phyloP scores from a whole-genome alignment of 1,140 invertebrate genomes.

The Macrosteles quadrilineatus region DNA sequence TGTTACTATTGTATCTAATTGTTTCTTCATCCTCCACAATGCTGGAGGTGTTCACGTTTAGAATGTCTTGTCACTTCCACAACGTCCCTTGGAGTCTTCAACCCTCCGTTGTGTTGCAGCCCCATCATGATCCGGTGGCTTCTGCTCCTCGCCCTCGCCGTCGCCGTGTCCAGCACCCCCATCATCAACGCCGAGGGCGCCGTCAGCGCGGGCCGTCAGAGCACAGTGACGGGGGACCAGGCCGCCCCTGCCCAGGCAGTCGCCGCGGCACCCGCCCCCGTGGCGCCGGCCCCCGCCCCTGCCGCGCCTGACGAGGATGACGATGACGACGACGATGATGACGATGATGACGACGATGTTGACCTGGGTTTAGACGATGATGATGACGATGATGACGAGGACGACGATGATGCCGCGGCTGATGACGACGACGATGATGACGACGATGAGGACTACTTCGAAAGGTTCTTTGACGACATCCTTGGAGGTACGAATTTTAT shows the following conservation, averaged over 20 bases:
- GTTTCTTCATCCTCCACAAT: too few relatives aligned
- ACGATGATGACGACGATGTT: conserved; percentile 48
- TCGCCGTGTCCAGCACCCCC: conserved; percentile 13
- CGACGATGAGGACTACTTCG: conserved; percentile 75
- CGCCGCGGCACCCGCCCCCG: conserved; percentile 10
- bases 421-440: conserved; percentile 70
- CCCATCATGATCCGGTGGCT: conserved; percentile 28
- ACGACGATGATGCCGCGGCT: conserved; percentile 33
- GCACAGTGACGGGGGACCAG: not conserved
- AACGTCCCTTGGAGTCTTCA: too few relatives aligned
- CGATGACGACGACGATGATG: conserved; percentile 51
- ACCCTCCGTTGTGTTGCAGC: not conserved
- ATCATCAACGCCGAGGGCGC: conserved; percentile 12
- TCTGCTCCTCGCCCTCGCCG: conserved; percentile 1
- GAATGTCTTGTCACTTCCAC: too few relatives aligned
- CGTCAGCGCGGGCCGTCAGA: not conserved
- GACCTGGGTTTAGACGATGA: conserved; percentile 52
- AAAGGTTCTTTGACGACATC: conserved; percentile 78
- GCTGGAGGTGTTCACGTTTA: too few relatives aligned
- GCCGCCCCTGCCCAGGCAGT: conserved; percentile 9
- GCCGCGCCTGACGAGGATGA: conserved; percentile 30
- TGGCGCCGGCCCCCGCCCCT: conserved; percentile 7
- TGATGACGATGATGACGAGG: conserved; percentile 53
- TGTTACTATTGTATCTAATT: too few relatives aligned
- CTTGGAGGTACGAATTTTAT: conserved; percentile 69